phyloP scores from a whole-genome alignment of 1,140 invertebrate species.

The Belonocnema kinseyi region DNA sequence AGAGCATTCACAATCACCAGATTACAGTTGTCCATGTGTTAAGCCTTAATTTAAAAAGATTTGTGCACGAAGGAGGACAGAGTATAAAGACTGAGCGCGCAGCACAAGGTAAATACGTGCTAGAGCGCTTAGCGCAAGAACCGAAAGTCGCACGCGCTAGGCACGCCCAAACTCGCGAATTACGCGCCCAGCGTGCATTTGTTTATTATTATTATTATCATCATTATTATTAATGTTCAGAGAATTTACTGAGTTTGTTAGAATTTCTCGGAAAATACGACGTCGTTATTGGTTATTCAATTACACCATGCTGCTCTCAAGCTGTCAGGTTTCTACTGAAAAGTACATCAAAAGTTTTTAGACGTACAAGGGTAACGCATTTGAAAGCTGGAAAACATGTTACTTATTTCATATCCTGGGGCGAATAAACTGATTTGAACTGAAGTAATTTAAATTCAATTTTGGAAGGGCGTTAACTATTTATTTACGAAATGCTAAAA shows the following conservation, averaged over 20 bases:
- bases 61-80: too few species aligned
- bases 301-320: background rate
- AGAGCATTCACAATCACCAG: too few species aligned
- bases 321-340: slow-evolving; percentile 16
- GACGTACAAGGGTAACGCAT: slow-evolving; percentile 13
- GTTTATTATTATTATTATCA: too few species aligned
- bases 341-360: slow-evolving; percentile 17
- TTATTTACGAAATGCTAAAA: background rate
- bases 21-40: too few species aligned
- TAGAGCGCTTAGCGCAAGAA: too few species aligned
- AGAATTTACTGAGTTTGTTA: background rate
- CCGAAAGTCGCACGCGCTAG: too few species aligned
- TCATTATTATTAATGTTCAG: too few species aligned
- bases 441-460: slow-evolving; percentile 5
- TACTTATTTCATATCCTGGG: slow-evolving; percentile 8
- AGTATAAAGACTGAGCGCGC: too few species aligned
- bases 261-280: background rate
- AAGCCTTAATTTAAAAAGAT: too few species aligned
- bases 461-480: background rate
- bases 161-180: too few species aligned
- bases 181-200: too few species aligned
- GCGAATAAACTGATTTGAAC: background rate
- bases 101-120: too few species aligned
- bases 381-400: slow-evolving; percentile 13
- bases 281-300: slow-evolving; percentile 27